Conservation (phyloP, 37 sponge, comb jelly and placozoan genomes). For the Petrosia ficiformis region DNA sequence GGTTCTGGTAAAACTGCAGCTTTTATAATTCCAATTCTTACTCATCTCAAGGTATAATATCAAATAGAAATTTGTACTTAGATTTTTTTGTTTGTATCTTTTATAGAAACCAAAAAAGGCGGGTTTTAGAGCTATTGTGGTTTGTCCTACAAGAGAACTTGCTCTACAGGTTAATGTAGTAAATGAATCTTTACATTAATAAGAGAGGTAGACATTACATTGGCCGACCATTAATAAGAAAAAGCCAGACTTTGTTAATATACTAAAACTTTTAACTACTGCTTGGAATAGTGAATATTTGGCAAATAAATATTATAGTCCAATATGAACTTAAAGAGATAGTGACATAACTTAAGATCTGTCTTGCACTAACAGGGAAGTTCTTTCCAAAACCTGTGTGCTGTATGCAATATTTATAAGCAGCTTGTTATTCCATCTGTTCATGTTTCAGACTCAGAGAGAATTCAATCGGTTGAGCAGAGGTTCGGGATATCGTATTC, state of each 20-base stretch:
- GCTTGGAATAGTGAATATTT: not conserved
- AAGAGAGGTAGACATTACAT: too few relatives aligned
- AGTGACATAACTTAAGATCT: too few relatives aligned
- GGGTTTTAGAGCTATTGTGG: conserved; percentile 89
- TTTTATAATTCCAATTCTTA: conserved; percentile 83
- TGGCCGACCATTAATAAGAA: too few relatives aligned
- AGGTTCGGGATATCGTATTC: conserved; percentile 79
- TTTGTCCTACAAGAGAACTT: conserved; percentile 96
- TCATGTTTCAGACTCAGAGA: conserved; percentile 66
- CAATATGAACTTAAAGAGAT: not conserved
- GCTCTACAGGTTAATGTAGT: conserved; percentile 72
- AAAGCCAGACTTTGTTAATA: not conserved
- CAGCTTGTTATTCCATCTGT: not conserved
- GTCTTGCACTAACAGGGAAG: too few relatives aligned
- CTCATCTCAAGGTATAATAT: conserved; percentile 67
- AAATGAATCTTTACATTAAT: not conserved
- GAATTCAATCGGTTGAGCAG: conserved; percentile 74
- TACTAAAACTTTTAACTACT: not conserved
- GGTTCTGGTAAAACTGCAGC: conserved; percentile 96
- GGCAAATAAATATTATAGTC: not conserved
- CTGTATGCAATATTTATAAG: too few relatives aligned
- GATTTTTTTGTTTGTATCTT: not conserved
- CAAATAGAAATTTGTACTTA: not conserved
- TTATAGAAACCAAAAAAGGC: conserved; percentile 62
- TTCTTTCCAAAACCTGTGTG: too few relatives aligned